Evolutionary conservation across 2,113 vertebrate genomes (phyloP), one percentile per base, ranked within the genome.

Genomic region (Atrichornis clamosus): DNA sequence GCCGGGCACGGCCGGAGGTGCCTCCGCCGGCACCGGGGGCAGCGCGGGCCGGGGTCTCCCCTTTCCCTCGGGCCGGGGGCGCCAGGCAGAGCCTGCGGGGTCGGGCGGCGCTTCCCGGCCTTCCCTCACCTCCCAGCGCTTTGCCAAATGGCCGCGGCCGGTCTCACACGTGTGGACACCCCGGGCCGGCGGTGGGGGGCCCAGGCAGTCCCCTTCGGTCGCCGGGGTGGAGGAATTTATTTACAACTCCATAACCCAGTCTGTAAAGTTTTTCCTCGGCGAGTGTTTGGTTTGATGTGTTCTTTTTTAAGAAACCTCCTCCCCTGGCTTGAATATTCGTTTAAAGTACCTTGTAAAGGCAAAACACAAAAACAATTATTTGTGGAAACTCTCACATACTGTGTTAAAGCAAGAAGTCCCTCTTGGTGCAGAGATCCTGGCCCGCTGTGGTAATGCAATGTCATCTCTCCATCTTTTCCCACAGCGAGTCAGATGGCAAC

Each of bases 401-500:
- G 32, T 42, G 4, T 44, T 23, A 17, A 55, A 86, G 79, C 44
- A 26, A 47, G 41, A 44, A 70, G 26, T 21, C 11, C 11, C 12
- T 19, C 8, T 16, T 7, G 58, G 42, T 84, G 46, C 33, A 30
- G 67, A 56, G 79, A 33, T 73, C 4, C 23, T 41, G 62, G 46
- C 49, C 15, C 2, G 0, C 56, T 0, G 0, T 64, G 46, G 41
- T 86, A 95, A 93, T 77, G 79, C 90, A 59, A 5, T 95, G 84
- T 97, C 95, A 93, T 97, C 60, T 97, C 91, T 98, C 91, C 11
- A 0, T 87, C 89, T 93, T 82, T 80, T 76, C 86, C 41, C 37
- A 2, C 55, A 99, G 99, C 82, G 99, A 99, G 96, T 99, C 99
- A 35, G 99, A 99, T 95, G 99, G 99, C 69, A 99, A 99, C 96